phyloP scores from a whole-genome alignment of 2,888 invertebrate species.

The Nymphalis urticae region DNA sequence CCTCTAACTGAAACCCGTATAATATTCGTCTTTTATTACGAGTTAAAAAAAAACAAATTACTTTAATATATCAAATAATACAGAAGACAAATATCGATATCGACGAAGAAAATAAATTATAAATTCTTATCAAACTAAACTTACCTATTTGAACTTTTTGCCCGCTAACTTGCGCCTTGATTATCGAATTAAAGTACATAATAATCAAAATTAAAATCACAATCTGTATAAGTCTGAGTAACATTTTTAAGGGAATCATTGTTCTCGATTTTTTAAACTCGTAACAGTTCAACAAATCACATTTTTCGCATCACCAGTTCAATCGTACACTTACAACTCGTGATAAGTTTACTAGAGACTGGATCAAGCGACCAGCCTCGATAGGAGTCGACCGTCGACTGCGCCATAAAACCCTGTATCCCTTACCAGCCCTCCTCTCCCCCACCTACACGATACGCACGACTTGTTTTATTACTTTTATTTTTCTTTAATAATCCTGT shows the following conservation, averaged over 20 bases:
- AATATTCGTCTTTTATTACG: no score
- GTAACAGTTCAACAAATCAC: conserved; percentile 42
- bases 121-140: conserved; percentile 1
- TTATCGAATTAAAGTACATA: conserved; percentile 50
- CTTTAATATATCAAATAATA: no score
- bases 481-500: conserved; percentile 77
- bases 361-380: conserved; percentile 40
- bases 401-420: conserved; percentile 44
- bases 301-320: conserved; percentile 46
- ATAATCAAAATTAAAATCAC: conserved; percentile 52
- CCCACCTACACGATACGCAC: conserved; percentile 49
- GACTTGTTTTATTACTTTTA: conserved; percentile 76
- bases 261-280: conserved; percentile 24
- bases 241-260: conserved; percentile 51
- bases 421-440: conserved; percentile 56
- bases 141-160: conserved; percentile 58
- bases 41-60: no score
- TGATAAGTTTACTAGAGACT: conserved; percentile 45
- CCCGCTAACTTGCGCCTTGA: conserved; percentile 45
- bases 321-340: conserved; percentile 40
- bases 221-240: conserved; percentile 52
- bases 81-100: not conserved
- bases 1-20: no score
- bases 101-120: conserved; percentile 2
- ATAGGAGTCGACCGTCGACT: conserved; percentile 60